Conservation (phyloP, 1,140 invertebrate genomes). For the Phocides pigmalion region DNA sequence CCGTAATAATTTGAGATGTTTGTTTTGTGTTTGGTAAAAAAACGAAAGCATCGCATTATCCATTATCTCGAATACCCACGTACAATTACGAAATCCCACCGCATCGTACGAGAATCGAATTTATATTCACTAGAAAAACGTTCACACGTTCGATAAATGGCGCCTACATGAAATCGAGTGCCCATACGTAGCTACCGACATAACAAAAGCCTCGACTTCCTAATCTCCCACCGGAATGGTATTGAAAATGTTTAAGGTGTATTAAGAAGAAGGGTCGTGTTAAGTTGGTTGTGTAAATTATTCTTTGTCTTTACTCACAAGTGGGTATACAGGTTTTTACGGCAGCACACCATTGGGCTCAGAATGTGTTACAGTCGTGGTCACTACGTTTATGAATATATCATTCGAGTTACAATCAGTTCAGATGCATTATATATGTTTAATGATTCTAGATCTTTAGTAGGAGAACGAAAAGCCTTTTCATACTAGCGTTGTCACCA, state of each 20-base stretch:
- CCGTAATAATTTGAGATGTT: conserved; percentile 8
- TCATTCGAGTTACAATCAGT: too few species aligned
- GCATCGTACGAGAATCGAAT: conserved; percentile 54
- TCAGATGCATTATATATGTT: too few species aligned
- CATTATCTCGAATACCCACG: conserved; percentile 48
- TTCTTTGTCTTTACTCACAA: conserved; percentile 52
- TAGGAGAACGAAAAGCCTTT: too few species aligned
- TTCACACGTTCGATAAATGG: conserved; percentile 53
- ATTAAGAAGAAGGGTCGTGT: conserved; percentile 36
- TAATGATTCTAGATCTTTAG: too few species aligned
- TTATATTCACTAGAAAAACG: conserved; percentile 60
- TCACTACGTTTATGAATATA: too few species aligned
- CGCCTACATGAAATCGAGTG: conserved; percentile 53
- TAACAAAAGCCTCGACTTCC: conserved; percentile 35
- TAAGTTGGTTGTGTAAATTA: conserved; percentile 47
- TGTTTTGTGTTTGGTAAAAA: conserved; percentile 49
- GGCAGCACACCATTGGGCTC: conserved; percentile 12
- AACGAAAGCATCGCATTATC: conserved; percentile 42
- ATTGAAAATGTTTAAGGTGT: conserved; percentile 24
- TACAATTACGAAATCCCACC: conserved; percentile 59
- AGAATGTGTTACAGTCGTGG: conserved; percentile 15
- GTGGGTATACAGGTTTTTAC: conserved; percentile 58
- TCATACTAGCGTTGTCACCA: too few species aligned
- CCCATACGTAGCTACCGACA: conserved; percentile 33
- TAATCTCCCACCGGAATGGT: conserved; percentile 27